phyloP scores from a whole-genome alignment of 2,888 invertebrate species.

The Ormyrus thymus region DNA sequence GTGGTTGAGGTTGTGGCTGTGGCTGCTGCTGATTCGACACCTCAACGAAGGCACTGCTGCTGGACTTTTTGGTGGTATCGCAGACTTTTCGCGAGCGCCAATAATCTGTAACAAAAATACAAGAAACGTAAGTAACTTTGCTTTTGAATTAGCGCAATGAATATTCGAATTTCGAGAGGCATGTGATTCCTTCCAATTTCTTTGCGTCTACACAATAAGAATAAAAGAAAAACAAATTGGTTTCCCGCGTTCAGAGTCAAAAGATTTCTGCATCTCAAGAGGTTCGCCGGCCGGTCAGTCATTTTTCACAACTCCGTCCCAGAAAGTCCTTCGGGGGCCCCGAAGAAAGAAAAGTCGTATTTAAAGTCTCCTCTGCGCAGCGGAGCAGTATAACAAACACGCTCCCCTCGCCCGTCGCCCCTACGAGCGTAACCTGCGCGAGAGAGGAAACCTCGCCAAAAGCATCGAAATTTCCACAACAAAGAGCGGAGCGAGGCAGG shows the following conservation, averaged over 20 bases:
- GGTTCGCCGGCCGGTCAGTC: no score
- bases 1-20: neutral
- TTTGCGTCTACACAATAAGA: no score
- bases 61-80: slow-evolving; percentile 65
- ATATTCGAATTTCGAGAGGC: no score
- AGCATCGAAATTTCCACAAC: slow-evolving; percentile 68
- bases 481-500: slow-evolving; percentile 63
- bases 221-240: no score
- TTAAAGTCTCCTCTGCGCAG: neutral
- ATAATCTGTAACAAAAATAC: slow-evolving; percentile 66
- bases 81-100: slow-evolving; percentile 69
- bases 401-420: neutral
- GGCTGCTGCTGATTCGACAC: slow-evolving; percentile 4
- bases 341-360: slow-evolving; percentile 50
- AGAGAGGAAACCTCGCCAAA: slow-evolving; percentile 57
- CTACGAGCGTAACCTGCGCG: slow-evolving; percentile 45
- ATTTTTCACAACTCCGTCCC: neutral
- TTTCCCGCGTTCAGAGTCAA: no score
- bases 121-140: no score
- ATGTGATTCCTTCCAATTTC: no score
- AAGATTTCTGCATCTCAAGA: no score
- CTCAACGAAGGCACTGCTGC: slow-evolving; percentile 30
- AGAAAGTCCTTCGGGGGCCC: neutral
- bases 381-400: neutral
- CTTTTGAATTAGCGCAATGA: neutral